Base-by-base conservation (phyloP, 2,888 invertebrate genomes). In the Campoletis raptor region DNA sequence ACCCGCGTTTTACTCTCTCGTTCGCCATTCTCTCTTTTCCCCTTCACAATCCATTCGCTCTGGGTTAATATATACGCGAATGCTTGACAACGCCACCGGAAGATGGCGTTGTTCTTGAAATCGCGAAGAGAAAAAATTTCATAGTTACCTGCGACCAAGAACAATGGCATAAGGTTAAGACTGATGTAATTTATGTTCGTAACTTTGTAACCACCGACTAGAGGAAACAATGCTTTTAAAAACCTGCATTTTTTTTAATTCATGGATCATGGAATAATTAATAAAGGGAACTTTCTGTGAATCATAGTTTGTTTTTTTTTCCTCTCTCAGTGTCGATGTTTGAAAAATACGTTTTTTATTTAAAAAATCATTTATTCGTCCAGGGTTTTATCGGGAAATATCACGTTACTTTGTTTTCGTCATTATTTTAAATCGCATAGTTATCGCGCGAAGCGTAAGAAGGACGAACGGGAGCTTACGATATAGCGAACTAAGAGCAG, bases 11-110 rank as follows among this genome's bases (percentile, higher is more conserved):
- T 57, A 15, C 40, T 52, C 73, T 64, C 69, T 70, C 70, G 72
- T 70, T 72, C 61, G 69, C 77, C 66, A 30, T 76, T 80, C 54
- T 54, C 66, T 73, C 61, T 15, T 70, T 37, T 37, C 57, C 42
- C 2, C 70, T 45, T 45, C 69, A 61, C 70, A 57, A 24, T 64
- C 73, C 52, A 40, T 42, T 67, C 79, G 66, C 70, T 74, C 74
- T 80, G 84, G 74, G 74, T 80, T 80, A 70, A 83, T 76, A 72
- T 52, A 69, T 54, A 21, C 67, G 40, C 42, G 70, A 64, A 36
- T 57, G 40, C 2, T 79, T 76, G 37, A 67, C 57, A 48, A 80
- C 80, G 74, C 74, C 67, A 69, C 73, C 40, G 79, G 42, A 48
- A 21, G 61, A 66, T 21, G 81, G 81, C 81, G 81, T 66, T 73